A percentile compares a stretch with the other conserved stretches of the same genome.
Conservation (phyloP, 2,888 invertebrate species). For the Andrena marginata region DNA sequence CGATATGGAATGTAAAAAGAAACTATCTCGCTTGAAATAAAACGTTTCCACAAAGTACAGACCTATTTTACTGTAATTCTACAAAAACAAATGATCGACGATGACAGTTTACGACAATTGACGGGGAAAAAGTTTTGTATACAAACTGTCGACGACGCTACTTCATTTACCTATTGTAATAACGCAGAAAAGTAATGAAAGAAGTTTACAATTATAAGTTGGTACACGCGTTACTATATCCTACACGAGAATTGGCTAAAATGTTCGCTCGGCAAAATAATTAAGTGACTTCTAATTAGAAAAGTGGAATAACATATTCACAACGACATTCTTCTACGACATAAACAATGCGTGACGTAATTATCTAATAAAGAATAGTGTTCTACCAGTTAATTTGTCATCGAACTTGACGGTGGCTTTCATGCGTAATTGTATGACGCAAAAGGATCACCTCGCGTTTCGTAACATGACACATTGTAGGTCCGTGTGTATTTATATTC, state of each 20-base stretch:
- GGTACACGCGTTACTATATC: neutral
- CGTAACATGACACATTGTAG: neutral
- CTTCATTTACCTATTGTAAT: neutral
- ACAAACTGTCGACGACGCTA: neutral
- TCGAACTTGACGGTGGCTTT: no score
- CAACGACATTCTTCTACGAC: no score
- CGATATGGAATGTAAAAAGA: no score
- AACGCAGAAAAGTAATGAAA: neutral
- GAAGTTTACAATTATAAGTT: no score
- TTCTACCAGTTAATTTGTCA: neutral
- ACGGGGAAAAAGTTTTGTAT: neutral
- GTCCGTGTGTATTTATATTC: no score
- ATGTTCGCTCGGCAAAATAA: neutral
- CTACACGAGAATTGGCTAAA: neutral
- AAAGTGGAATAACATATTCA: neutral
- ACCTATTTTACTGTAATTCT: neutral
- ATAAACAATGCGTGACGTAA: no score
- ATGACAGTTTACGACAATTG: slow-evolving; percentile 26
- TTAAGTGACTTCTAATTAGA: neutral
- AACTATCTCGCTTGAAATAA: no score
- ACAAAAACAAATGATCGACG: slow-evolving; percentile 18
- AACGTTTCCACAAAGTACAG: no score
- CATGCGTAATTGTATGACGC: neutral
- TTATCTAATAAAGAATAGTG: neutral
- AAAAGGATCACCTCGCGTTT: slow-evolving; percentile 11